Evolutionary conservation across 2,797 vertebrate species (phyloP).

Genomic region (Sarcophilus harrisii): DNA sequence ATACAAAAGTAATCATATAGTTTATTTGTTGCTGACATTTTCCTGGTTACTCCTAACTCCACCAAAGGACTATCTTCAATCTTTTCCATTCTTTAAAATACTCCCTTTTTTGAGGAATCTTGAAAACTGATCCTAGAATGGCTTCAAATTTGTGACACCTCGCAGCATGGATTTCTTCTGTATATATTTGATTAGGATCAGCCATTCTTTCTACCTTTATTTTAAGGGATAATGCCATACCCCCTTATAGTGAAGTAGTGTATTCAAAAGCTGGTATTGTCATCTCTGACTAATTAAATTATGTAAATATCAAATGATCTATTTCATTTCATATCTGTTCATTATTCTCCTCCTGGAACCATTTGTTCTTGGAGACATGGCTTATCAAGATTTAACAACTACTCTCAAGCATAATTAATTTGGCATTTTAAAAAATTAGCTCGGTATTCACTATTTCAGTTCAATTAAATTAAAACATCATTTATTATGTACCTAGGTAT

Average conservation of each 20-base stretch:
- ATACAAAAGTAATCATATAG: background rate
- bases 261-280: background rate
- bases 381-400: background rate
- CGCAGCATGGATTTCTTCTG: too few relatives aligned
- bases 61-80: background rate
- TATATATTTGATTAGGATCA: background rate
- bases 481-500: background rate
- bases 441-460: background rate
- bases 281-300: background rate
- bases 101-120: background rate
- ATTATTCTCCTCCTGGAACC: background rate
- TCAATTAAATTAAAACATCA: background rate
- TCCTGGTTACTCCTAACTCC: background rate
- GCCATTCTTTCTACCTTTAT: background rate
- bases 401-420: background rate
- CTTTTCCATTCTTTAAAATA: background rate
- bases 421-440: too few relatives aligned
- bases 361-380: background rate
- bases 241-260: background rate
- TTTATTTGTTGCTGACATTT: background rate
- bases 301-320: too few relatives aligned
- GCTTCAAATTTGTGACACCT: background rate
- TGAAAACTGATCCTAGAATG: background rate
- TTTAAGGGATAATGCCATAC: background rate
- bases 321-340: background rate